Evolutionary conservation across 2,888 invertebrate species (phyloP).

Genomic region (Glyphotaelius pellucidus): DNA sequence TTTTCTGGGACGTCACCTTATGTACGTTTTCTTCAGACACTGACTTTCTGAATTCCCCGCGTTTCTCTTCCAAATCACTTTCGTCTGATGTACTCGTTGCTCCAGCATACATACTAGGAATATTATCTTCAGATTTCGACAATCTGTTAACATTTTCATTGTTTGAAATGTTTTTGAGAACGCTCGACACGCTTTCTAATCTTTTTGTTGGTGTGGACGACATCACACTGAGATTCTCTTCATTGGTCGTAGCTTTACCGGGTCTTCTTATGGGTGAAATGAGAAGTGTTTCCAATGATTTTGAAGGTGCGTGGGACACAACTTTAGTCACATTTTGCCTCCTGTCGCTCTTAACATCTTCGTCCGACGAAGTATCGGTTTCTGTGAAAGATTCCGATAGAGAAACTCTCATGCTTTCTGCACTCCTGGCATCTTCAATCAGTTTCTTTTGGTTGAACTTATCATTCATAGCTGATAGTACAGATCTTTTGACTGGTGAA

Average conservation of each 20-base stretch:
- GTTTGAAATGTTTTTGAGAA: not conserved
- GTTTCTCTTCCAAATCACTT: constrained; percentile 47
- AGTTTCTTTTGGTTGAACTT: constrained; percentile 10
- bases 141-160: constrained; percentile 49
- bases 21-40: constrained; percentile 69
- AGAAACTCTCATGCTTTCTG: constrained; percentile 42
- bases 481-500: constrained; percentile 33
- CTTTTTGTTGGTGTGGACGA: constrained; percentile 54
- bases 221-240: constrained; percentile 6
- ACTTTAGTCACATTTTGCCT: constrained; percentile 68
- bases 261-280: constrained; percentile 73
- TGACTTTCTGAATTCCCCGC: constrained; percentile 68
- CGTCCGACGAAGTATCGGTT: constrained; percentile 50
- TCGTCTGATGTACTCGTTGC: constrained; percentile 51
- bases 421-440: constrained; percentile 41
- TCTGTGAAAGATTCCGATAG: constrained; percentile 61
- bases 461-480: constrained; percentile 37
- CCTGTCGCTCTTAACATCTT: constrained; percentile 41
- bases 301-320: constrained; percentile 68
- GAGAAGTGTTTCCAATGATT: constrained; percentile 71
- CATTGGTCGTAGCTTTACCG: not conserved
- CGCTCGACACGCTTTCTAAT: not conserved
- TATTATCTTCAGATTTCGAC: constrained; percentile 60
- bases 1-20: constrained; percentile 73
- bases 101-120: constrained; percentile 58